phyloP scores from a whole-genome alignment of 2,888 invertebrate species.

The Melipona bicolor region DNA sequence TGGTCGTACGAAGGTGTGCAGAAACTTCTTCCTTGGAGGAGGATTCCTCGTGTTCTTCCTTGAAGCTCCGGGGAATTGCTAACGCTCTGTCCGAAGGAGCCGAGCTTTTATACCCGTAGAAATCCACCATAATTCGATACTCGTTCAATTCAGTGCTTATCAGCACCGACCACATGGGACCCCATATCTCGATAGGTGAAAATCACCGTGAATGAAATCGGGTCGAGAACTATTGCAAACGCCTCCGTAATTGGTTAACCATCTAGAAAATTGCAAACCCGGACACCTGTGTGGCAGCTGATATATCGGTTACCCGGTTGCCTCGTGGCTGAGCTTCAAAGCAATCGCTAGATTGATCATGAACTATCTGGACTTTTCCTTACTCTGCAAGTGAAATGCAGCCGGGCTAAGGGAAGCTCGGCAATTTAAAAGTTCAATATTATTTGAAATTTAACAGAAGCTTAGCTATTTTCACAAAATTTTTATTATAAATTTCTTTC shows the following conservation, averaged over 20 bases:
- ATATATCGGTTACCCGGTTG: slow-evolving; percentile 50
- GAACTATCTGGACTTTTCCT: neutral
- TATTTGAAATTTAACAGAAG: no score
- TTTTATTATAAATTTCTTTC: neutral
- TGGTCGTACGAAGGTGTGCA: neutral
- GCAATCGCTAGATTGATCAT: slow-evolving; percentile 26
- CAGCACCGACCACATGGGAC: slow-evolving; percentile 81
- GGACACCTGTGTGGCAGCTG: slow-evolving; percentile 40
- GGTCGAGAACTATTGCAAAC: slow-evolving; percentile 72
- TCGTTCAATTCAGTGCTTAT: slow-evolving; percentile 81
- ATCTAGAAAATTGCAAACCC: slow-evolving; percentile 74
- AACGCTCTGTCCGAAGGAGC: slow-evolving; percentile 64
- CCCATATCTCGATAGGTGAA: slow-evolving; percentile 70
- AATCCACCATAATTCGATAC: slow-evolving; percentile 77
- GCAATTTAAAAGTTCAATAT: neutral
- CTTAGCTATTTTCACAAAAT: no score
- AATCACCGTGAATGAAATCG: slow-evolving; percentile 65
- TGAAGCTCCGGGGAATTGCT: slow-evolving; percentile 64
- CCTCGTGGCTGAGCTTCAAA: slow-evolving; percentile 38
- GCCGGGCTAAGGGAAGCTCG: neutral
- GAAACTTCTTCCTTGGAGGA: neutral
- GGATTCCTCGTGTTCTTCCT: slow-evolving; percentile 48
- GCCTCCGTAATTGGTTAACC: slow-evolving; percentile 70
- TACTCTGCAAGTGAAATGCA: neutral
- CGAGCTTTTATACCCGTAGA: slow-evolving; percentile 76